Base-by-base conservation (phyloP, 1,140 invertebrate genomes). In the Anoplolepis gracilipes region DNA sequence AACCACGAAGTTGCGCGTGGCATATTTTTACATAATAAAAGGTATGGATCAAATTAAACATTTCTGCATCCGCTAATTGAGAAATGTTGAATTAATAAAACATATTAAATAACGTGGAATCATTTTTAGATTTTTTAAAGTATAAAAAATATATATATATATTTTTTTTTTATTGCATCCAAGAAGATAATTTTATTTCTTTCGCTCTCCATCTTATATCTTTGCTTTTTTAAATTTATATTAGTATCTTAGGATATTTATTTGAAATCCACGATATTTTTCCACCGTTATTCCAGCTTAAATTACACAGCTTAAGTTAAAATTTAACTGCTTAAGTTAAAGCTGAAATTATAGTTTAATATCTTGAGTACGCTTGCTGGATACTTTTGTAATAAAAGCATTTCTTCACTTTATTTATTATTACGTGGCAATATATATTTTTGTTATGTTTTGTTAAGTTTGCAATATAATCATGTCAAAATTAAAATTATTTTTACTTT, bases 401-500 rank as follows among this genome's bases (percentile, higher is more conserved):
- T 28, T n/a, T 16, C 30, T 36, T 33, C 11, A 13, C 25, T 6
- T 39, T 28, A 25, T 39, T 42, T 39, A 61, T 59, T 73, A 61
- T 59, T 30, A 73, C 4, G 25, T 13, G n/a, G 8, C 10, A 53
- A n/a, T 25, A 4, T 19, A 61, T 46, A 36, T 73, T 59, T 53
- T 42, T 36, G 25, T 42, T 13, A 59, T 42, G 19, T 36, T 25
- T 81, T 36, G 59, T 59, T 10, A 13, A n/a, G n/a, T n/a, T n/a
- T n/a, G n/a, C 28, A 11, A 82, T 73, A 42, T 33, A 82, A 62
- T 73, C 33, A 61, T 22, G 36, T 19, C 70, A n/a, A n/a, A 72
- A 73, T 72, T 59, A 72, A 73, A 73, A 46, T 82, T 59, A 82
- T 59, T 70, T 59, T 53, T 59, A 82, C 36, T 46, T 72, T 61